These are phyloP conservation scores for Alectoris magna DNA, from an alignment of 2,797 vertebrate genomes.

Conservation along the genomic window DNA sequence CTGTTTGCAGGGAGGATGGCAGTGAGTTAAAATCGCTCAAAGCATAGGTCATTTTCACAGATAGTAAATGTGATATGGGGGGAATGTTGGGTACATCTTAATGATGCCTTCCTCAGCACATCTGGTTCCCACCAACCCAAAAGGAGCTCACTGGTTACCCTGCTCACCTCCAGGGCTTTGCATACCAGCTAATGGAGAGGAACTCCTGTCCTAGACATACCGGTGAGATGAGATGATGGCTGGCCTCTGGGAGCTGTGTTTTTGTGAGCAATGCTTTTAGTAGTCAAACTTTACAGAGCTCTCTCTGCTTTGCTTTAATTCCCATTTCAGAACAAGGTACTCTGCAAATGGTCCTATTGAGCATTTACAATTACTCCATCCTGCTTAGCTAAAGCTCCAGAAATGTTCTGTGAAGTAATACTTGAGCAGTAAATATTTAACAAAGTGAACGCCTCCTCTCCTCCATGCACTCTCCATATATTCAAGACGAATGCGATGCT, in stretches of 20 bases:
- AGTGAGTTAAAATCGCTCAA: not conserved
- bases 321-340: slow-evolving; percentile 20
- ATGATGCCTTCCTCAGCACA: not conserved
- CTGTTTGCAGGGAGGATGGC: not conserved
- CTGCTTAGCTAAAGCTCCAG: slow-evolving; percentile 32
- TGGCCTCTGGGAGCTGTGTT: not conserved
- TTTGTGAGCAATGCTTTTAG: slow-evolving; percentile 25
- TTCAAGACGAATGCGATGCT: not conserved
- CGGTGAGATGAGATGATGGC: not conserved
- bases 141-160: not conserved
- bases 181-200: fast-evolving
- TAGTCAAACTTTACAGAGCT: slow-evolving; percentile 35
- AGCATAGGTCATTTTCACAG: not conserved
- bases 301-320: not conserved
- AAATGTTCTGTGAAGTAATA: slow-evolving; percentile 28
- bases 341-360: slow-evolving; percentile 45
- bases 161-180: not conserved
- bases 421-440: slow-evolving; percentile 69
- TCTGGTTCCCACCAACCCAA: not conserved
- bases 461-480: not conserved
- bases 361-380: not conserved
- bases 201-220: not conserved
- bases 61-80: not conserved
- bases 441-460: not conserved
- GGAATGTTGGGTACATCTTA: not conserved